Evolutionary conservation across 2,797 vertebrate species (phyloP).

Genomic region (Sciaenops ocellatus): DNA sequence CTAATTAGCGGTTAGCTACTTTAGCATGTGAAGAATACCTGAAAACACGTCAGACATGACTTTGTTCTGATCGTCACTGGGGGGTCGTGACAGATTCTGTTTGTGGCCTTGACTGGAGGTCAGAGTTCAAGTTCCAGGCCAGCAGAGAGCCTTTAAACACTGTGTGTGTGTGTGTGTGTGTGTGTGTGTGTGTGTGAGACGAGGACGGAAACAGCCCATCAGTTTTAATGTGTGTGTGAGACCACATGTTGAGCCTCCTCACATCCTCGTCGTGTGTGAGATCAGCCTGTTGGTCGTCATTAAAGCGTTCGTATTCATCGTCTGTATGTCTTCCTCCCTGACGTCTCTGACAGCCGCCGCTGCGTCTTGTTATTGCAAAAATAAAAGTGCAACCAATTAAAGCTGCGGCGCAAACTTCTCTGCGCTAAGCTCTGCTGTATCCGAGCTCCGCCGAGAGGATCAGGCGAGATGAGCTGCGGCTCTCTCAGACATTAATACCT

Average conservation of each 20-base stretch:
- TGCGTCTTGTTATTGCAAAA: slow-evolving; percentile 56
- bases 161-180: slow-evolving; percentile 3
- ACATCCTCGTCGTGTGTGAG: slow-evolving; percentile 47
- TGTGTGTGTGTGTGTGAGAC: slow-evolving; percentile 39
- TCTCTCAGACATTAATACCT: slow-evolving; percentile 63
- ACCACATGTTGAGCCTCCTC: slow-evolving; percentile 53
- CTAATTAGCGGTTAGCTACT: no score
- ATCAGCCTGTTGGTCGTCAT: slow-evolving; percentile 19
- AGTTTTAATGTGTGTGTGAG: slow-evolving; percentile 50
- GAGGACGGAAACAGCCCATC: slow-evolving; percentile 59
- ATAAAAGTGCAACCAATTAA: slow-evolving; percentile 70
- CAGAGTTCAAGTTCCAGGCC: slow-evolving; percentile 15
- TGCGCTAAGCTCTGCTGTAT: slow-evolving; percentile 51
- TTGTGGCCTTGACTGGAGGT: not conserved
- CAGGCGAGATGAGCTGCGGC: slow-evolving; percentile 61
- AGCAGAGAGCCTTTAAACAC: not conserved
- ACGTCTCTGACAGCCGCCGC: slow-evolving; percentile 46
- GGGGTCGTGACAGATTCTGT: not conserved
- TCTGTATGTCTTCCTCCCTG: slow-evolving; percentile 1
- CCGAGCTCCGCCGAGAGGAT: slow-evolving; percentile 55
- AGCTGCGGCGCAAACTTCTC: slow-evolving; percentile 41
- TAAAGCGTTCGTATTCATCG: not conserved
- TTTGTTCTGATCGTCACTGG: not conserved
- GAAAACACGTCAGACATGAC: no score
- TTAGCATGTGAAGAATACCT: no score